Evolutionary conservation across 2,797 vertebrate species (phyloP), one percentile per base, ranked within the genome.

Genomic region (Gymnoscopelus braueri): DNA sequence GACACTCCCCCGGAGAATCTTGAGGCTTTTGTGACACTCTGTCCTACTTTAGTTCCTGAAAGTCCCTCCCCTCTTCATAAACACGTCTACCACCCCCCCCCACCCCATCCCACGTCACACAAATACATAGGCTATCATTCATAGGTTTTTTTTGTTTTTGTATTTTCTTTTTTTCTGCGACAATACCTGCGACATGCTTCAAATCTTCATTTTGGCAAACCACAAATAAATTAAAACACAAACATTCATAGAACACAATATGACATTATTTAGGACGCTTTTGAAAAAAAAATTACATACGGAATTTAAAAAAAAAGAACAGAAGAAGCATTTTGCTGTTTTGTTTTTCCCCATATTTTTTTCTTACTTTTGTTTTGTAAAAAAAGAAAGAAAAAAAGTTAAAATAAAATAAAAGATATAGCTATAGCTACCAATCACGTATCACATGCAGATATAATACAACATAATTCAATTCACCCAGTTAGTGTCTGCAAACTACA

Each of bases 401-500:
- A 77, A 85, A 92, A 91, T 78, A 89, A 89, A 87, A 83, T 90
- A 79, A 77, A 88, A 89, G 92, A 88, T 91, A 89, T 91, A 88
- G 89, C 92, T 94, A 51, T 51, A 93, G 89, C 93, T 94, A 95
- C 93, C 90, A 94, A 95, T 92, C 93, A 95, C 94, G 76, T 87
- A 89, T 92, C 90, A 95, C 94, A 95, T 95, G 94, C 94, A 94
- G 91, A 93, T 95, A 94, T 94, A 95, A 89, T 94, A 94, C 93
- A 95, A 93, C 92, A 93, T 87, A 92, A 92, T 93, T 44, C 92
- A 92, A 90, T 89, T 93, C 91, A 94, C 90, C 91, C 91, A 89
- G 89, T 93, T 94, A 91, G 92, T 93, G 91, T 93, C 91, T 93
- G 93, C 85, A 91, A 94, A 93, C 94, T 95, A 95, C 91, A 89